Base-by-base conservation (phyloP, 2,113 vertebrate genomes). In the Misgurnus mizolepis region DNA sequence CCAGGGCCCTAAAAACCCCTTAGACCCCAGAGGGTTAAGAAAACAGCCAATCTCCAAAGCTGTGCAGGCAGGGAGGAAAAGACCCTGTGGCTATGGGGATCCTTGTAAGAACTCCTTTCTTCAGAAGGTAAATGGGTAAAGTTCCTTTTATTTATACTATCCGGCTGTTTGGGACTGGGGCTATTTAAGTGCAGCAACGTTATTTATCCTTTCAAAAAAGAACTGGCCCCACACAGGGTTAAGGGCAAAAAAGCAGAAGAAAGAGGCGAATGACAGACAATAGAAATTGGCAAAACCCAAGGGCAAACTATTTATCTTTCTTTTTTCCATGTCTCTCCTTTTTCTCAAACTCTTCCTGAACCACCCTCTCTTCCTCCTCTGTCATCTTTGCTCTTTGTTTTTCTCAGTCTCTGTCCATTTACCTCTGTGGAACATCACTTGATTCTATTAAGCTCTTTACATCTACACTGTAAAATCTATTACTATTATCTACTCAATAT, bases 11-110 rank as follows among this genome's bases (percentile, higher is more conserved):
- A 22, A 22, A 22, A 22, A 22, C 22, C 22, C 22, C 22, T 22
- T 22, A 22, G 22, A 22, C 22, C 22, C 22, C 22, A 22, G 22
- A 22, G 22, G 22, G 22, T 22, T 22, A 93, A 93, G 92, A 90
- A 92, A 93, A 92, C 92, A 93, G 90, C 91, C 93, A 93, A 94
- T 94, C 92, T 94, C 89, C 90, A 93, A 94, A 93, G 90, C 89
- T 89, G 88, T 83, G 87, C 89, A 85, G 89, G 88, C 91, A 91
- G 92, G 91, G 91, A 91, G 93, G 89, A 88, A 92, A 92, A 88
- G 89, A 86, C 91, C 93, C 93, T 43, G 86, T 87, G 92, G 94
- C 93, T 88, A 93, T 83, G 71, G 90, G 89, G 89, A 90, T 88
- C 91, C 90, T 93, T 93, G 93, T 93, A 93, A 91, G 91, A 93